phyloP scores from a whole-genome alignment of 2,797 vertebrate genomes.

The Eremophila alpestris region DNA sequence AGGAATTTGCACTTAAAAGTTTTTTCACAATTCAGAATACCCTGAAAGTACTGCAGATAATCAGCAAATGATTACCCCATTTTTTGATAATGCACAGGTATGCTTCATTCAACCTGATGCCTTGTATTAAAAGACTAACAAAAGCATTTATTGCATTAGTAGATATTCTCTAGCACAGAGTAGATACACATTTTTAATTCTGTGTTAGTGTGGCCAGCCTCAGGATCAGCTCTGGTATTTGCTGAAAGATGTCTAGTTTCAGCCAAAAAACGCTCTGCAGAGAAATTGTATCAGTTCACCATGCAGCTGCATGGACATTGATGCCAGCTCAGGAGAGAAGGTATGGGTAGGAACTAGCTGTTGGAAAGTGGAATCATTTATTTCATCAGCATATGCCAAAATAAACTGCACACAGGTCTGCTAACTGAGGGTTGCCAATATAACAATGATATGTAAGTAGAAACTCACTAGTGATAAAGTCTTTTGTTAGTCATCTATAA shows the following conservation, averaged over 20 bases:
- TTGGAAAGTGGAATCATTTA: neutral
- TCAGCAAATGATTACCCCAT: neutral
- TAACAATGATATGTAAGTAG: neutral
- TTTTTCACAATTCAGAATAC: neutral
- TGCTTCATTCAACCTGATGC: neutral
- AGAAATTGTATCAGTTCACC: neutral
- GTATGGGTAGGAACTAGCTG: neutral
- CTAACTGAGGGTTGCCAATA: neutral
- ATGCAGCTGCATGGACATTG: neutral
- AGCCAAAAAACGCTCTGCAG: neutral
- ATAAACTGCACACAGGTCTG: neutral
- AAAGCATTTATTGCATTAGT: neutral
- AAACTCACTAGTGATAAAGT: neutral
- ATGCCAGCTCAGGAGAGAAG: neutral
- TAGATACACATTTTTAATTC: neutral
- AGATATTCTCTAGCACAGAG: neutral
- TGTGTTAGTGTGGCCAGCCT: neutral
- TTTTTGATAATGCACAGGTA: neutral
- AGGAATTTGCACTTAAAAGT: neutral
- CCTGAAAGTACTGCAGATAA: neutral
- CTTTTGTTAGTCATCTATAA: neutral
- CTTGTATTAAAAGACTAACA: neutral
- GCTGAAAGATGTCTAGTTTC: neutral
- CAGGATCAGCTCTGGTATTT: neutral
- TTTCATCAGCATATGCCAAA: conserved; percentile 26